These are phyloP conservation scores for Drosophila navojoa DNA, from an alignment of 1,140 invertebrate species.

Conservation along the genomic window DNA sequence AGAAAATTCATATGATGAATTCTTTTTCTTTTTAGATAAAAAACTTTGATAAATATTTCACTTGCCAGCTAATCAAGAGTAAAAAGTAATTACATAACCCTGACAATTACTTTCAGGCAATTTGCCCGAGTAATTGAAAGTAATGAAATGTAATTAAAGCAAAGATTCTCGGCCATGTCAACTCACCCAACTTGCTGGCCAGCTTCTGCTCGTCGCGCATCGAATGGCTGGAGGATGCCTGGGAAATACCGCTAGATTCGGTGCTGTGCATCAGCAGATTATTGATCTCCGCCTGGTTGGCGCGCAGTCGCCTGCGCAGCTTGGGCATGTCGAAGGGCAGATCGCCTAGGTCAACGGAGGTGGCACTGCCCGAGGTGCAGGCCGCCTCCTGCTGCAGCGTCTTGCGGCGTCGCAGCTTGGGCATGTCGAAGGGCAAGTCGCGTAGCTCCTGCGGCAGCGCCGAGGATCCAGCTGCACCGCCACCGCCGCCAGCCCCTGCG, in stretches of 20 bases:
- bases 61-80: too few species aligned
- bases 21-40: too few species aligned
- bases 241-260: constrained; percentile 88
- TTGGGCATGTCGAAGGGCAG: constrained; percentile 96
- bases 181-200: constrained; percentile 72
- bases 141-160: neutral
- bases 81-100: neutral
- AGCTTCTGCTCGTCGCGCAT: constrained; percentile 88
- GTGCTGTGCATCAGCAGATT: constrained; percentile 85
- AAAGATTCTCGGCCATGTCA: neutral
- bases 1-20: too few species aligned
- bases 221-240: constrained; percentile 91
- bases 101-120: too few species aligned
- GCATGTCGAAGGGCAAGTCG: constrained; percentile 94
- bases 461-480: constrained; percentile 57
- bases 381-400: constrained; percentile 84
- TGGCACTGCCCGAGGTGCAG: constrained; percentile 89
- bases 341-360: constrained; percentile 90
- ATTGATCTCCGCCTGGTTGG: constrained; percentile 78
- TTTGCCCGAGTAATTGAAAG: neutral
- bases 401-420: constrained; percentile 91
- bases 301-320: constrained; percentile 87
- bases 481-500: constrained; percentile 35
- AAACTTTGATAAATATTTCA: too few species aligned
- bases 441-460: constrained; percentile 89